Conservation (phyloP, 2,113 vertebrate species). For the Ramphastos sulfuratus region DNA sequence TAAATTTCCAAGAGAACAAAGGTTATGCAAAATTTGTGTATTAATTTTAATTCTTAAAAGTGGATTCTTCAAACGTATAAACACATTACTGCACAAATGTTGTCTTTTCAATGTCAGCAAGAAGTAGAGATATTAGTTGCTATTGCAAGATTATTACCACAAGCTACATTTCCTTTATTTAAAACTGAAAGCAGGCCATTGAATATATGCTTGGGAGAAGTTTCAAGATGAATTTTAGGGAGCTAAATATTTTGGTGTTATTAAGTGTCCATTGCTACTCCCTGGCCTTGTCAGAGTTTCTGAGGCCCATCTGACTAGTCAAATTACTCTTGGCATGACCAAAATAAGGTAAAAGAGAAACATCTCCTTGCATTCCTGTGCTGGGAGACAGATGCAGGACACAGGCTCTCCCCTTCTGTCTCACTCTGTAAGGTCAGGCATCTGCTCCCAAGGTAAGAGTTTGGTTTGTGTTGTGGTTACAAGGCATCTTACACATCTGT, state of each 20-base stretch:
- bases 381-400: not conserved
- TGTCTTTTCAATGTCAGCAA: not conserved
- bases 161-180: not conserved
- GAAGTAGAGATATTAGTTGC: not conserved
- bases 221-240: not conserved
- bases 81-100: not conserved
- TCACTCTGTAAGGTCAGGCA: not conserved
- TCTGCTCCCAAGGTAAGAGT: not conserved
- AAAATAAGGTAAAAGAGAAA: not conserved
- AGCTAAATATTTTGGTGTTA: not conserved
- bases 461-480: not conserved
- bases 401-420: accelerated
- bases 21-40: not conserved
- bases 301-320: not conserved
- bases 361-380: not conserved
- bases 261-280: not conserved
- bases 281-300: not conserved
- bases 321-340: not conserved
- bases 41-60: not conserved
- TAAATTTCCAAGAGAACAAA: not conserved
- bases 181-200: not conserved
- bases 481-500: not conserved
- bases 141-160: not conserved
- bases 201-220: not conserved
- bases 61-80: not conserved